A percentile compares a stretch with the other conserved stretches of the same genome.
These are phyloP conservation scores for Alca torda DNA, from an alignment of 2,797 vertebrate genomes.

Conservation along the genomic window DNA sequence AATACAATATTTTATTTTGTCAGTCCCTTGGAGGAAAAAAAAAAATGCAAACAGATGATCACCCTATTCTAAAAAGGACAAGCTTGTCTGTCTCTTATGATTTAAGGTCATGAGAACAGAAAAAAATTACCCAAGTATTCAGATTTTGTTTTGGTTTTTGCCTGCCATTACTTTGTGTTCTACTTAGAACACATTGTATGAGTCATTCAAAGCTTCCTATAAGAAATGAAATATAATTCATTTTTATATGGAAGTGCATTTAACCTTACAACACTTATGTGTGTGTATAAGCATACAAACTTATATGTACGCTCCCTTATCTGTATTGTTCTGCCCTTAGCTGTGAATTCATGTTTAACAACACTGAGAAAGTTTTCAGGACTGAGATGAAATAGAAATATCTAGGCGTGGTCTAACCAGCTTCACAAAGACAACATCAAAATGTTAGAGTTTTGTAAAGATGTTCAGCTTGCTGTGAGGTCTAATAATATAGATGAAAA, in stretches of 20 bases:
- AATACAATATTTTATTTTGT: background rate
- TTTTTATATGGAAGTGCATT: background rate
- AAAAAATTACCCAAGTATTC: background rate
- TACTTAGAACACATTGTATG: background rate
- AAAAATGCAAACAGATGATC: rapidly evolving
- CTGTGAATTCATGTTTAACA: background rate
- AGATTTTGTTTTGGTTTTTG: background rate
- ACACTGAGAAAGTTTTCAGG: background rate
- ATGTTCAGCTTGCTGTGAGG: background rate
- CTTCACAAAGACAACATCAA: background rate
- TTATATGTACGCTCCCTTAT: background rate
- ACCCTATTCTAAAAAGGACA: background rate
- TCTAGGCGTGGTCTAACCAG: background rate
- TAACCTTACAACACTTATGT: background rate
- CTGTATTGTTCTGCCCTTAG: background rate
- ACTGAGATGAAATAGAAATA: background rate
- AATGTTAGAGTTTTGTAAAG: background rate
- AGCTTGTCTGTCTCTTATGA: background rate
- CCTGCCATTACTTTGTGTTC: background rate
- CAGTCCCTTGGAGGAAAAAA: background rate
- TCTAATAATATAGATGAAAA: background rate
- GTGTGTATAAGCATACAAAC: no score
- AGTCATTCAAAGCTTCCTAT: background rate
- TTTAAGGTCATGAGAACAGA: background rate
- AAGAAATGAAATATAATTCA: background rate